These are phyloP conservation scores for Holcopasites calliopsidis DNA, from an alignment of 1,140 invertebrate genomes.

Conservation along the genomic window DNA sequence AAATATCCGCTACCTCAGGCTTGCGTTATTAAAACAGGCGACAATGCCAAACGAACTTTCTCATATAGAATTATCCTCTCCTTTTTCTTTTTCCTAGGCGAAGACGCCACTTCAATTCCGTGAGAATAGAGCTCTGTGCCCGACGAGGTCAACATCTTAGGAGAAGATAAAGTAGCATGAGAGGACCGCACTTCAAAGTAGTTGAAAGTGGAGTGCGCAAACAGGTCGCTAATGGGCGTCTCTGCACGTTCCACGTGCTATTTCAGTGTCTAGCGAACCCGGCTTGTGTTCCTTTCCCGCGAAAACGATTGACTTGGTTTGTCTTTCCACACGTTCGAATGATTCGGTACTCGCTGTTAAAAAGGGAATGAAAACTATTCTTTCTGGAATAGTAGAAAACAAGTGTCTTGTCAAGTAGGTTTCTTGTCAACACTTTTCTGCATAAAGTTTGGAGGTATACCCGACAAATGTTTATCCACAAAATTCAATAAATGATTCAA, in stretches of 20 bases:
- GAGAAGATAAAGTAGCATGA: conserved; percentile 46
- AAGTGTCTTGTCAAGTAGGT: too few relatives aligned
- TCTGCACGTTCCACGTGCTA: conserved; percentile 1
- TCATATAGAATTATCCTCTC: conserved; percentile 46
- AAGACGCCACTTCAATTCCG: conserved; percentile 5
- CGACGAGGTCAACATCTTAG: conserved; percentile 54
- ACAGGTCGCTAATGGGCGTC: conserved; percentile 60
- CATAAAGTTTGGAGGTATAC: too few relatives aligned
- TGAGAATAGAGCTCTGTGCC: conserved; percentile 39
- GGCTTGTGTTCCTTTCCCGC: background rate
- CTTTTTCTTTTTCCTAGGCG: background rate
- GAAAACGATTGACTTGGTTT: background rate
- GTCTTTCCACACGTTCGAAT: too few relatives aligned
- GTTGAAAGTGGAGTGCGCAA: conserved; percentile 56
- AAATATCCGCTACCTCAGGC: too few relatives aligned
- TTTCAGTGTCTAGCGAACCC: background rate
- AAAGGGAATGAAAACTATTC: too few relatives aligned
- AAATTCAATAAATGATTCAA: too few relatives aligned
- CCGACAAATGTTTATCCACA: too few relatives aligned
- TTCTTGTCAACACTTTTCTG: too few relatives aligned
- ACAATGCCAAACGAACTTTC: conserved; percentile 19
- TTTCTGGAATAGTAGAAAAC: too few relatives aligned
- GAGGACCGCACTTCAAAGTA: conserved; percentile 47
- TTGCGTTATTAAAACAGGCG: background rate
- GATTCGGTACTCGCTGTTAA: too few relatives aligned